Evolutionary conservation across 2,888 invertebrate species (phyloP).

Genomic region (Aphodius granarius): DNA sequence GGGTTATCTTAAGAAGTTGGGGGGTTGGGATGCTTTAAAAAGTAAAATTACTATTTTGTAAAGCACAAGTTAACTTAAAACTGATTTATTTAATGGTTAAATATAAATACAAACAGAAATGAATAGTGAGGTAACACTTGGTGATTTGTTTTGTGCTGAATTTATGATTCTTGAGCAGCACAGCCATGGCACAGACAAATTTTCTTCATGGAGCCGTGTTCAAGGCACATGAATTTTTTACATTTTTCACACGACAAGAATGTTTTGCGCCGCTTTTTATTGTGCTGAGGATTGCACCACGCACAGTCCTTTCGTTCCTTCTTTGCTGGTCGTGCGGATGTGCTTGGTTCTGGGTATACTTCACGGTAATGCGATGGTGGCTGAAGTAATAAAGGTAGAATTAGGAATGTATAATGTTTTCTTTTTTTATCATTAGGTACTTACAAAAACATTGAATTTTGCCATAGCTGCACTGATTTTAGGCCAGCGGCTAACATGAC

Average conservation of each 20-base stretch:
- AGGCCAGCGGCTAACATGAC: neutral
- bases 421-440: neutral
- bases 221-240: slow-evolving; percentile 6
- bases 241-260: slow-evolving; percentile 6
- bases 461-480: slow-evolving; percentile 2
- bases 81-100: neutral
- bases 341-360: neutral
- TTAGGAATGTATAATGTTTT: neutral
- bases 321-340: neutral
- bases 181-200: neutral
- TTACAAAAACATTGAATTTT: slow-evolving; percentile 8
- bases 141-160: neutral
- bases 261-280: slow-evolving; percentile 5
- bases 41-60: neutral
- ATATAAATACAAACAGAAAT: neutral
- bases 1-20: neutral
- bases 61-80: neutral
- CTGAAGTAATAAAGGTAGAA: neutral
- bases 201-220: slow-evolving; percentile 2
- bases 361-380: neutral
- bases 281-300: neutral
- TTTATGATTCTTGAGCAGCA: slow-evolving; percentile 1
- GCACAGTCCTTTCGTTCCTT: slow-evolving; percentile 3
- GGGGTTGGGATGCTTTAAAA: neutral
- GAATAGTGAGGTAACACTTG: neutral